These are phyloP conservation scores for Aythya baeri DNA, from an alignment of 2,113 vertebrate species.

Conservation along the genomic window DNA sequence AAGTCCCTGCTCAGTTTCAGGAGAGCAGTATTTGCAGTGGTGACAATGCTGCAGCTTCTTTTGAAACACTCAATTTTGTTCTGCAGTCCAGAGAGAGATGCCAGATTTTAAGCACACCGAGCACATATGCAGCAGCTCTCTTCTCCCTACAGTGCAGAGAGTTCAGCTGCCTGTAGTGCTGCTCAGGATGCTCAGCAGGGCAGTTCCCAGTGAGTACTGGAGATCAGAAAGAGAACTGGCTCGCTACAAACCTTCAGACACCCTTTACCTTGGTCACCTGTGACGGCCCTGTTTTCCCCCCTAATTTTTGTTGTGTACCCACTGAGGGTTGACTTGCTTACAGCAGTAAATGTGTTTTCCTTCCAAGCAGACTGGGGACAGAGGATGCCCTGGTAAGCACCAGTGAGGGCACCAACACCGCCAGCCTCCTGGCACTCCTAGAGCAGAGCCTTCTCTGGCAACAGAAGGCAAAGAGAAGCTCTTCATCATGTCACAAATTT, in stretches of 20 bases:
- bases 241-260: not conserved
- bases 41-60: not conserved
- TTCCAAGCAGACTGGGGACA: not conserved
- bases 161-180: not conserved
- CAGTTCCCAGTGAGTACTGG: not conserved
- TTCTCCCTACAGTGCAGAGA: rapidly evolving
- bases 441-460: not conserved
- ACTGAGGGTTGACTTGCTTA: not conserved
- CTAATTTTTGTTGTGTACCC: rapidly evolving
- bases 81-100: not conserved
- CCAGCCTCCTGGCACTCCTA: not conserved
- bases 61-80: not conserved
- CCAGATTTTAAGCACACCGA: not conserved
- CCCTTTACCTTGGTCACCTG: not conserved
- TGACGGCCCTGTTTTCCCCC: not conserved
- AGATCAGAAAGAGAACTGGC: not conserved
- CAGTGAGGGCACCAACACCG: not conserved
- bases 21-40: not conserved
- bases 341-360: rapidly evolving
- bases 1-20: not conserved
- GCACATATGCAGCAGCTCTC: rapidly evolving
- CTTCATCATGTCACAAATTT: not conserved
- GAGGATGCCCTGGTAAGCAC: not conserved
- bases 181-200: not conserved
- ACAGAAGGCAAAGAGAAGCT: not conserved